These are phyloP conservation scores for Cryptus armator DNA, from an alignment of 2,888 invertebrate species.

Conservation along the genomic window DNA sequence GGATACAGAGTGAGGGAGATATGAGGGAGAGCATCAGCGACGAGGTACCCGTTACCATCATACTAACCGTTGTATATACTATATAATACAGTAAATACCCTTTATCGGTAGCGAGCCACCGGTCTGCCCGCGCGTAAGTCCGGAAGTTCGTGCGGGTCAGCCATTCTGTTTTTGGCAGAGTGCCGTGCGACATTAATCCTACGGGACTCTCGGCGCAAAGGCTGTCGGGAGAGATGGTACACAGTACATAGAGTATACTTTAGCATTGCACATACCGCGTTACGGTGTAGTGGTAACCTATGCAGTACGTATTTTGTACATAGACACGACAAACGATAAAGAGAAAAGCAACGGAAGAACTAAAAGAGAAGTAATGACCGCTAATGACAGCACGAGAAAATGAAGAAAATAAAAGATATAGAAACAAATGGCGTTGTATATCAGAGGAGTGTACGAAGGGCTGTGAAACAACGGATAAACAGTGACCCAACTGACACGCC, in stretches of 20 bases:
- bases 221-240: conserved; percentile 59
- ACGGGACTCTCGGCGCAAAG: conserved; percentile 74
- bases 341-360: not conserved
- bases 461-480: not conserved
- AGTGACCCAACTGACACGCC: not conserved
- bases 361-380: conserved; percentile 3
- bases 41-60: not conserved
- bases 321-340: not conserved
- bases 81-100: conserved; percentile 42
- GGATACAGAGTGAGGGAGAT: not conserved
- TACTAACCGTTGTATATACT: conserved; percentile 9
- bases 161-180: conserved; percentile 80
- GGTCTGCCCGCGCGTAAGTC: conserved; percentile 65
- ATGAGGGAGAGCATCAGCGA: not conserved
- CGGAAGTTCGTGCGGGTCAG: conserved; percentile 76
- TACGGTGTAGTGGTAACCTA: conserved; percentile 22
- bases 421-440: not conserved
- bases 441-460: conserved; percentile 7
- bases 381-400: conserved; percentile 12
- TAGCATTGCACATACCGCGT: conserved; percentile 12
- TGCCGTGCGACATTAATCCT: conserved; percentile 82
- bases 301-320: not conserved
- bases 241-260: conserved; percentile 28
- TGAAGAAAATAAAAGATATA: not conserved
- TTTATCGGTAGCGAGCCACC: conserved; percentile 67